A percentile compares a stretch with the other conserved stretches of the same genome.
Evolutionary conservation across 2,888 invertebrate genomes (phyloP).

Genomic region (Vannuccia rotundouncinata): DNA sequence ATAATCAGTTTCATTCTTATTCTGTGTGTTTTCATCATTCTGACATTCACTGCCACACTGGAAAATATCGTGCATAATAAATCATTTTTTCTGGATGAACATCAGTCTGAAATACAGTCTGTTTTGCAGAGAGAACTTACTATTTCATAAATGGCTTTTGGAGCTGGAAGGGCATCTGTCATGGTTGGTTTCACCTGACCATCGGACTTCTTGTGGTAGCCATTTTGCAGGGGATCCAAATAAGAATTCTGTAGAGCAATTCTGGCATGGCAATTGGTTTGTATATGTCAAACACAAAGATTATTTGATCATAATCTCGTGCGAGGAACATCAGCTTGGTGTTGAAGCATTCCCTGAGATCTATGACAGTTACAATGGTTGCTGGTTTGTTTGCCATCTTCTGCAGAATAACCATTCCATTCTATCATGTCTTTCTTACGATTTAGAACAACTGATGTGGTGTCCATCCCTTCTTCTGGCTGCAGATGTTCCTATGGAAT

Average conservation of each 20-base stretch:
- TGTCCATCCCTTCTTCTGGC: neutral
- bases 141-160: constrained; percentile 35
- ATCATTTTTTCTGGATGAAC: constrained; percentile 31
- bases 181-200: constrained; percentile 32
- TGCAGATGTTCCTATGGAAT: neutral
- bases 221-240: constrained; percentile 30
- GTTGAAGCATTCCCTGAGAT: constrained; percentile 30
- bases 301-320: neutral
- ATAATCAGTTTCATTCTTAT: neutral
- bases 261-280: too few species aligned
- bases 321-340: neutral
- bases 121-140: constrained; percentile 33
- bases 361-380: neutral
- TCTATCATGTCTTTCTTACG: neutral
- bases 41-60: constrained; percentile 37
- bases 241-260: neutral
- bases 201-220: constrained; percentile 33
- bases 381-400: constrained; percentile 17
- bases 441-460: neutral
- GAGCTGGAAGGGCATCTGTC: constrained; percentile 33
- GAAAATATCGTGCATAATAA: constrained; percentile 35
- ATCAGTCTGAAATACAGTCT: constrained; percentile 23
- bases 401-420: constrained; percentile 25
- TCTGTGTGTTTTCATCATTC: constrained; percentile 33
- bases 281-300: too few species aligned